Base-by-base conservation (phyloP, 2,113 vertebrate species). In the Gopherus evgoodei region DNA sequence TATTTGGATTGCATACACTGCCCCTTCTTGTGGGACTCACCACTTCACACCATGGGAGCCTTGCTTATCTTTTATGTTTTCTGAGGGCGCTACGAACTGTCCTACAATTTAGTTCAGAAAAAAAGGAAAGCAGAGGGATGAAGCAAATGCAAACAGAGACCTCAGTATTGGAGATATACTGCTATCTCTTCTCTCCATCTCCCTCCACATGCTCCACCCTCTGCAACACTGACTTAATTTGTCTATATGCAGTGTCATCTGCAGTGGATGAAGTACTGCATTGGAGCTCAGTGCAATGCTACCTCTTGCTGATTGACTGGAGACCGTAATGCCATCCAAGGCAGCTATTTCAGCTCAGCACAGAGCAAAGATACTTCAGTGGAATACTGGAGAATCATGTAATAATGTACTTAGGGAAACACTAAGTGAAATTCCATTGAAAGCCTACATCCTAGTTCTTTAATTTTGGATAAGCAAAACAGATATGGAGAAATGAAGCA, bases 21-120 rank as follows among this genome's bases (percentile, higher is more conserved):
- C 56, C 95, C 91, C 94, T 94, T 65, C 88, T 95, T 84, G n/a
- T 31, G 91, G 86, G 29, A 59, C 78, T 93, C 96, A 59, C 88
- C 85, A 19, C 24, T 87, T 49, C 50, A 21, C 96, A 94, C 44
- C 22, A 47, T 27, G 13, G 24, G 25, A 13, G 25, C 9, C 21
- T 44, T 27, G 14, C 42, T 80, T 81, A 21, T 83, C 44, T 65
- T 83, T 84, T 50, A 42, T 81, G 9, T 86, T 83, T 94, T 89
- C 83, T 92, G 84, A 93, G 90, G 94, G 86, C 83, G 24, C n/a
- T 83, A 93, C 54, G 17, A 82, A 81, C 87, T 94, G 42, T 87
- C 80, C 72, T 92, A 89, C 29, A 49, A 83, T 44, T 89, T 91
- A 62, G 11, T n/a, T 75, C 19, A 78, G 80, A 21, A 78, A 72